Evolutionary conservation across 2,113 vertebrate genomes (phyloP).

Genomic region (Oostethus manadensis): DNA sequence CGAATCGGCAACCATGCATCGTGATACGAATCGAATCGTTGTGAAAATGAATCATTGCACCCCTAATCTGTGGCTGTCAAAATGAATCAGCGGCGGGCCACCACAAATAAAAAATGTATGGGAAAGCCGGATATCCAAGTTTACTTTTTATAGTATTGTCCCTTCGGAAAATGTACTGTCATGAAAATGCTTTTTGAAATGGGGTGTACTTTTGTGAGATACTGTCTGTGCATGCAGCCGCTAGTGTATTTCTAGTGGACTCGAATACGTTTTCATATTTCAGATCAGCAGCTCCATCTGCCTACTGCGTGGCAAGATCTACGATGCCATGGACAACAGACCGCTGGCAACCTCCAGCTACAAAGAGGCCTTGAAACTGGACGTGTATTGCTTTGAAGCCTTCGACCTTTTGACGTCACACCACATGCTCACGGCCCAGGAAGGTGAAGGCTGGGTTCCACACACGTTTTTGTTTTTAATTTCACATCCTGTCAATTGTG

Average conservation of each 20-base stretch:
- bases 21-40: no score
- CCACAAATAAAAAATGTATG: no score
- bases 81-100: no score
- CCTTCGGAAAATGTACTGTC: no score
- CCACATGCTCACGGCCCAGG: slow-evolving; percentile 97
- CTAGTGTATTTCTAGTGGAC: not conserved
- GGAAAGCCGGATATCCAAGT: no score
- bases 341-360: slow-evolving; percentile 94
- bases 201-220: no score
- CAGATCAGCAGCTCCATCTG: slow-evolving; percentile 97
- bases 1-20: no score
- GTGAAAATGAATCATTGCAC: no score
- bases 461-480: not conserved
- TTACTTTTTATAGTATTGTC: no score
- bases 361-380: slow-evolving; percentile 97
- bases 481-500: not conserved
- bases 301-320: slow-evolving; percentile 95
- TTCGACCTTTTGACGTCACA: slow-evolving; percentile 98
- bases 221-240: no score
- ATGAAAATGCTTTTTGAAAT: no score
- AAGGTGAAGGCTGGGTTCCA: slow-evolving; percentile 65
- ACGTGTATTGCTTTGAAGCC: slow-evolving; percentile 99
- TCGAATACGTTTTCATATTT: slow-evolving; percentile 41
- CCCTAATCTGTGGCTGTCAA: no score
- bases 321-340: slow-evolving; percentile 95